Evolutionary conservation across 2,797 vertebrate genomes (phyloP).

Genomic region (Sus cebifrons): DNA sequence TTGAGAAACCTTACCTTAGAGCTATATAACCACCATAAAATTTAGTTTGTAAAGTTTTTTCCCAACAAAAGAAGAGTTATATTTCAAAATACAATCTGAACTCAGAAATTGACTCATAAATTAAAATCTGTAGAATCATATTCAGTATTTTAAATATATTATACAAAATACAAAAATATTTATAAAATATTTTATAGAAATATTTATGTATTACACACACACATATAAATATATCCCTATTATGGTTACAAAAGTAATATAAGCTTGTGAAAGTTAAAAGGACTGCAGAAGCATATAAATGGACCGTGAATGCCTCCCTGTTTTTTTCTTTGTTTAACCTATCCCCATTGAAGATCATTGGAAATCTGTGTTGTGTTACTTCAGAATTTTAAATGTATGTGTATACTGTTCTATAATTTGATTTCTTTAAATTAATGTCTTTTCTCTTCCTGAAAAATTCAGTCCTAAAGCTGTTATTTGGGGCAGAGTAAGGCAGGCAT

Average conservation of each 20-base stretch:
- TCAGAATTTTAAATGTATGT: conserved; percentile 29
- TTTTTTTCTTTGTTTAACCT: neutral
- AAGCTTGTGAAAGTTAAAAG: conserved; percentile 43
- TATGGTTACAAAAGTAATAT: conserved; percentile 23
- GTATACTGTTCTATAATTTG: neutral
- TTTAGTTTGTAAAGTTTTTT: neutral
- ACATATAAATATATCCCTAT: neutral
- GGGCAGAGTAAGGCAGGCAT: neutral
- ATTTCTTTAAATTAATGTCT: neutral
- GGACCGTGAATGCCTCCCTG: neutral
- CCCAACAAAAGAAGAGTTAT: neutral
- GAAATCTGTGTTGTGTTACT: conserved; percentile 26
- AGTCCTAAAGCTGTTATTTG: neutral
- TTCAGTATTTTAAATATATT: neutral
- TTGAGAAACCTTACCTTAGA: neutral
- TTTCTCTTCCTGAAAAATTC: neutral
- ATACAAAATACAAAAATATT: no score
- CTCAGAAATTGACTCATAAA: neutral
- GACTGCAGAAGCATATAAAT: neutral
- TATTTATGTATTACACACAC: neutral
- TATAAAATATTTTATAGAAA: neutral
- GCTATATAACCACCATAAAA: neutral
- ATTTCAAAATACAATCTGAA: conserved; percentile 22
- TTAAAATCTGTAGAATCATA: conserved; percentile 35
- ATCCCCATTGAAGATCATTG: neutral